A percentile compares a stretch with the other conserved stretches of the same genome.
Evolutionary conservation across 2,797 vertebrate species (phyloP).

Genomic region (Leuciscus waleckii): DNA sequence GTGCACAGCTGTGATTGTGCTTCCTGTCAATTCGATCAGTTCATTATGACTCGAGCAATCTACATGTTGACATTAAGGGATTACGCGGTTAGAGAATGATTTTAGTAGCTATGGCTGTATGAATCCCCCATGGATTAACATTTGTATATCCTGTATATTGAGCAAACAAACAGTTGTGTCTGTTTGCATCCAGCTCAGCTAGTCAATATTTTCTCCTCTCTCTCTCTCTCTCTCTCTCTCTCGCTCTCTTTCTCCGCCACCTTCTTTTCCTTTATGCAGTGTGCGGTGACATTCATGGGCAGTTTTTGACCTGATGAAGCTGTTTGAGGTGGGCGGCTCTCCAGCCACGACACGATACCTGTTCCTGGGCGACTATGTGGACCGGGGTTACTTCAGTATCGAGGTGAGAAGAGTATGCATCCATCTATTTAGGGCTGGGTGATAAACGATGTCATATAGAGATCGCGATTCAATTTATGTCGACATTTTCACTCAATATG

Average conservation of each 20-base stretch:
- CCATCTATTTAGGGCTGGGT: not conserved
- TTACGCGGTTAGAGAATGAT: not conserved
- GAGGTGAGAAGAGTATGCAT: conserved; percentile 72
- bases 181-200: conserved; percentile 13
- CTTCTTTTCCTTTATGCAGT: conserved; percentile 67
- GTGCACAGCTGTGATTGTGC: conserved; percentile 40
- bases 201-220: conserved; percentile 8
- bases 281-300: conserved; percentile 86
- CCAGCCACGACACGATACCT: conserved; percentile 86
- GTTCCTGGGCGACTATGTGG: conserved; percentile 86
- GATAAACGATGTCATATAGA: not conserved
- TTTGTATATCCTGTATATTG: conserved; percentile 1
- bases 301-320: conserved; percentile 89
- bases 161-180: not conserved
- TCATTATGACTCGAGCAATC: conserved; percentile 2
- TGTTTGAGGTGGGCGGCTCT: conserved; percentile 86
- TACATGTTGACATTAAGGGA: conserved; percentile 6
- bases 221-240: conserved; percentile 25
- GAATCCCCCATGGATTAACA: not conserved
- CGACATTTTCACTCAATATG: not conserved
- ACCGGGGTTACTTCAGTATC: conserved; percentile 88
- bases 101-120: conserved; percentile 18
- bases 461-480: not conserved
- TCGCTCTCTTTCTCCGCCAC: not conserved
- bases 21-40: conserved; percentile 14